Conservation (phyloP, 2,888 invertebrate genomes). For the Drosophila algonquin region DNA sequence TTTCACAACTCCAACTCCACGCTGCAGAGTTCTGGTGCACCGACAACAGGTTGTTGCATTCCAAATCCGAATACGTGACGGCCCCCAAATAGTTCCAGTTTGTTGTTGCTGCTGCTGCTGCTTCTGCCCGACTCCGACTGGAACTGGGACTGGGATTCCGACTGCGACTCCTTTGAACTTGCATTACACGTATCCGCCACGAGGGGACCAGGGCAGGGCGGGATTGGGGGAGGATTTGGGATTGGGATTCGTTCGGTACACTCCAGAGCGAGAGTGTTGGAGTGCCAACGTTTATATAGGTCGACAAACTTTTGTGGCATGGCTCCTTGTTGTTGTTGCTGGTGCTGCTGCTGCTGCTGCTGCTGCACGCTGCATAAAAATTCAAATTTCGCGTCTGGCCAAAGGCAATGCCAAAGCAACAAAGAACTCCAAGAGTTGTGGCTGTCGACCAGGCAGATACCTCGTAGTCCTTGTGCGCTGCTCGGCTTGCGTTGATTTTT, state of each 20-base stretch:
- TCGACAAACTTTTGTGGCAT: conserved; percentile 78
- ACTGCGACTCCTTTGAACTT: conserved; percentile 66
- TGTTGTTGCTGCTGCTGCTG: conserved; percentile 49
- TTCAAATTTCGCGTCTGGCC: conserved; percentile 75
- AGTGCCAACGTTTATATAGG: conserved; percentile 71
- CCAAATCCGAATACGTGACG: conserved; percentile 69
- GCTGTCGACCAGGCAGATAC: conserved; percentile 12
- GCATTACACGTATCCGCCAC: conserved; percentile 74
- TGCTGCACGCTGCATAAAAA: conserved; percentile 67
- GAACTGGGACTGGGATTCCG: conserved; percentile 23
- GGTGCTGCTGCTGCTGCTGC: conserved; percentile 20
- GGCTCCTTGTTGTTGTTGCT: conserved; percentile 56
- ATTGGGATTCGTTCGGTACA: conserved; percentile 34
- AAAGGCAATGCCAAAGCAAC: conserved; percentile 41
- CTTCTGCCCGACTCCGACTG: conserved; percentile 35
- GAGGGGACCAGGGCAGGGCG: neutral
- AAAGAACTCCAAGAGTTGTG: conserved; percentile 2
- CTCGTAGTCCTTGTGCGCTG: neutral
- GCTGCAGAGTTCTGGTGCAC: conserved; percentile 26
- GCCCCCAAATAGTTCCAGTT: conserved; percentile 66
- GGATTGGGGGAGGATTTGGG: neutral
- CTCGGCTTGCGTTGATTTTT: neutral
- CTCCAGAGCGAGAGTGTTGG: conserved; percentile 45
- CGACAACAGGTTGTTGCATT: conserved; percentile 76
- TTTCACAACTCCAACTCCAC: conserved; percentile 11